phyloP scores from a whole-genome alignment of 2,113 vertebrate genomes.

The Sinocyclocheilus anshuiensis region DNA sequence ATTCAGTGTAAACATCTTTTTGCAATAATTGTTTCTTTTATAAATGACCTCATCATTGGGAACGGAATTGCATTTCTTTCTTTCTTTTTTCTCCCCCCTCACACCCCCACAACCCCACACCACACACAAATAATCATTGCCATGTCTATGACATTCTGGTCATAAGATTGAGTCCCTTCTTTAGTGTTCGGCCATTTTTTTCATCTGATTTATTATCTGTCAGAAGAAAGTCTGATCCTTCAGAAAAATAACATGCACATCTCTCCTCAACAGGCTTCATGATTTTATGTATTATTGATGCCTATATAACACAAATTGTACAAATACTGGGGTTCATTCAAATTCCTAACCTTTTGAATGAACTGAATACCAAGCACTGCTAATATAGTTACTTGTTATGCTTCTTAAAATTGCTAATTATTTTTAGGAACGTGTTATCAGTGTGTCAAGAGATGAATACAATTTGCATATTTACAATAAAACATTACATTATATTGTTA shows the following conservation, averaged over 20 bases:
- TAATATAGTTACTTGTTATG: background rate
- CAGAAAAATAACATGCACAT: background rate
- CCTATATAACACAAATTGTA: background rate
- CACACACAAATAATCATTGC: too few relatives aligned
- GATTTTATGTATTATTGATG: background rate
- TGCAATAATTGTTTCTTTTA: too few relatives aligned
- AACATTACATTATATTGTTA: background rate
- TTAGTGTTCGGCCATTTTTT: too few relatives aligned
- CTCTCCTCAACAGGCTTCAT: background rate
- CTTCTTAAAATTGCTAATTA: slow-evolving; percentile 74
- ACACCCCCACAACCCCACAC: too few relatives aligned
- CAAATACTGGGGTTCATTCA: background rate
- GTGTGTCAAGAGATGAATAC: background rate
- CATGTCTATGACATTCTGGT: too few relatives aligned
- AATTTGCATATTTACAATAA: background rate
- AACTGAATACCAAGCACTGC: background rate
- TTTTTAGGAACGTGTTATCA: slow-evolving; percentile 71
- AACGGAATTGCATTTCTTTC: too few relatives aligned
- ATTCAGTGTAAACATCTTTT: too few relatives aligned
- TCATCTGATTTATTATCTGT: too few relatives aligned
- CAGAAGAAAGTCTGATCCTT: background rate
- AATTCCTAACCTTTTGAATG: background rate
- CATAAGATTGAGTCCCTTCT: too few relatives aligned
- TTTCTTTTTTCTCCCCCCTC: too few relatives aligned
- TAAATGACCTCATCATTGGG: too few relatives aligned